Evolutionary conservation across 2,888 invertebrate genomes (phyloP).

Genomic region (Griposia aprilina): DNA sequence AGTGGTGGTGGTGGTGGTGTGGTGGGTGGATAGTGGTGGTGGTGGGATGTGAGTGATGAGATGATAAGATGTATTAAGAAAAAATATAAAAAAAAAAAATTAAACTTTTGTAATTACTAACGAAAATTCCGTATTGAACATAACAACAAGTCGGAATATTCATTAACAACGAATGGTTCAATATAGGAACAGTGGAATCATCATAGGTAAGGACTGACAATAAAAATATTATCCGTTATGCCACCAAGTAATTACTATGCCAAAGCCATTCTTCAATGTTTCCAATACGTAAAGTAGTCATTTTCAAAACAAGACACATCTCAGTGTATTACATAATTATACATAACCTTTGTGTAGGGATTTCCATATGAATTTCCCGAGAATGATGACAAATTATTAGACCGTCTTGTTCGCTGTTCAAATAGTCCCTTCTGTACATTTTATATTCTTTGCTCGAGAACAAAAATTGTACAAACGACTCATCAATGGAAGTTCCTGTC

Average conservation of each 20-base stretch:
- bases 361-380: conserved; percentile 60
- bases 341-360: conserved; percentile 44
- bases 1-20: no score
- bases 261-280: conserved; percentile 32
- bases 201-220: not conserved
- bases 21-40: no score
- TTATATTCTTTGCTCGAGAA: conserved; percentile 41
- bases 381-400: conserved; percentile 53
- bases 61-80: no score
- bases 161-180: not conserved
- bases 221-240: conserved; percentile 12
- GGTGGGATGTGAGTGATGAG: no score
- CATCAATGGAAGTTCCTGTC: conserved; percentile 18
- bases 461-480: conserved; percentile 23
- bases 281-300: conserved; percentile 6
- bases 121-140: no score
- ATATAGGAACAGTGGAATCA: not conserved
- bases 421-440: conserved; percentile 45
- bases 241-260: conserved; percentile 37
- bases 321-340: conserved; percentile 44
- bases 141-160: not conserved
- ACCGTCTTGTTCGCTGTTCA: conserved; percentile 34
- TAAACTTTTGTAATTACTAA: not conserved
- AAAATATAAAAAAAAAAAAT: no score
- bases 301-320: conserved; percentile 35